A percentile compares a stretch with the other conserved stretches of the same genome.
Evolutionary conservation across 2,888 invertebrate species (phyloP).

Genomic region (Arctia plantaginis): DNA sequence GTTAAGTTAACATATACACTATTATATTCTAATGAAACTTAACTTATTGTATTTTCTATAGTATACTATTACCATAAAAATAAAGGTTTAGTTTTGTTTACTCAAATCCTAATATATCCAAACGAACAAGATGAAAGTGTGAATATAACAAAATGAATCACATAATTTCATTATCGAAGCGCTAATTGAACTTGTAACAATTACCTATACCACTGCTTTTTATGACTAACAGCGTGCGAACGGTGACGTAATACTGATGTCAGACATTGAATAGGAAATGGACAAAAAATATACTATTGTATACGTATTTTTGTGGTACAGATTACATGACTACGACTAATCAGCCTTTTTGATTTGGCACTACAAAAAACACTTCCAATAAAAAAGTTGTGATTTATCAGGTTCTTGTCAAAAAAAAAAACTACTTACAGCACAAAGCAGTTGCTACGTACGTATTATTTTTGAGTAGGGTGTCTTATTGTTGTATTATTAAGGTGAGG

Average conservation of each 20-base stretch:
- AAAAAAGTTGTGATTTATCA: not conserved
- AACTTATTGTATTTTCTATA: too few relatives aligned
- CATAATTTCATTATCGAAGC: conserved; percentile 35
- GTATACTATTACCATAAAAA: not conserved
- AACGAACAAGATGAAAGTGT: conserved; percentile 34
- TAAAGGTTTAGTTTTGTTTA: not conserved
- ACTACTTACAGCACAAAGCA: not conserved
- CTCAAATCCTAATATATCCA: not conserved
- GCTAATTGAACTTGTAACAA: conserved; percentile 34
- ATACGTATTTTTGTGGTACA: conserved; percentile 35
- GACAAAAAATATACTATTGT: conserved; percentile 51
- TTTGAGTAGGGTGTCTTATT: not conserved
- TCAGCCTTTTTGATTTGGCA: conserved; percentile 8
- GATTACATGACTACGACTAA: conserved; percentile 24
- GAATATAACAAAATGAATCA: conserved; percentile 34
- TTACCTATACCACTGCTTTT: conserved; percentile 15
- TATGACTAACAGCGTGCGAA: conserved; percentile 36
- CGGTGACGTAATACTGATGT: conserved; percentile 53
- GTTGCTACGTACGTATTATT: not conserved
- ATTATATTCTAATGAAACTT: too few relatives aligned
- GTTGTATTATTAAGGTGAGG: too few relatives aligned
- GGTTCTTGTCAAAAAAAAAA: not conserved
- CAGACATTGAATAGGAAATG: conserved; percentile 46
- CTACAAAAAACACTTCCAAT: not conserved
- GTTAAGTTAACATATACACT: too few relatives aligned